A percentile compares a stretch with the other conserved stretches of the same genome.
Conservation (phyloP, 2,113 vertebrate species). For the Myotis yumanensis region DNA sequence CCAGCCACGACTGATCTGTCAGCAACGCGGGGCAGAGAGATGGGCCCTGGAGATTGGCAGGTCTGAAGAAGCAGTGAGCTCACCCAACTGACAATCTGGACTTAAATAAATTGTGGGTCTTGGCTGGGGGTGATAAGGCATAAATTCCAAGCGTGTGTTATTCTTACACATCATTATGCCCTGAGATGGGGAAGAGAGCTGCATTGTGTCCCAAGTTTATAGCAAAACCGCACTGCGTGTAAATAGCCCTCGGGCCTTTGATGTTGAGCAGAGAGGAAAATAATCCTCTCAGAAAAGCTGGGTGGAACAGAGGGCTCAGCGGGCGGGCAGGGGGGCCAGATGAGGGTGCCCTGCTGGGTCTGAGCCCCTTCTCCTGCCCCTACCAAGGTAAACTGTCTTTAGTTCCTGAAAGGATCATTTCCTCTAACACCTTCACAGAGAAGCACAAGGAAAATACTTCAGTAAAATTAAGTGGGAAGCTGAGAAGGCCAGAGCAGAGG, state of each 20-base stretch:
- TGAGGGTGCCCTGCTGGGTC: neutral
- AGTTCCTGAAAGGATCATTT: constrained; percentile 33
- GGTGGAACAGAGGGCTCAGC: neutral
- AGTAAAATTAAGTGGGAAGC: neutral
- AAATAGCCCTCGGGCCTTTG: constrained; percentile 48
- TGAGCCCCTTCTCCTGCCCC: neutral
- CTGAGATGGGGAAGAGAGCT: neutral
- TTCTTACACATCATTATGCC: constrained; percentile 57
- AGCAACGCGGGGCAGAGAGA: neutral
- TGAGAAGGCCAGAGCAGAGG: neutral
- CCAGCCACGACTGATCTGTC: neutral
- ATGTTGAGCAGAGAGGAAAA: constrained; percentile 24
- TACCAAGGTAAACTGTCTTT: neutral
- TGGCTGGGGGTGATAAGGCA: constrained; percentile 55
- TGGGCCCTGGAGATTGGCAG: neutral
- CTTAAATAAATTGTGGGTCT: constrained; percentile 72
- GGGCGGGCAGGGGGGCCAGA: neutral
- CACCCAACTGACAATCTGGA: constrained; percentile 43
- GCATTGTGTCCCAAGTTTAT: neutral
- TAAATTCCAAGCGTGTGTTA: constrained; percentile 46
- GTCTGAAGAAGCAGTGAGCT: neutral
- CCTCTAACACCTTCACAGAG: neutral
- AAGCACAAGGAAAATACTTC: neutral
- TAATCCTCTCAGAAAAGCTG: constrained; percentile 26
- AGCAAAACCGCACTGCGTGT: neutral